phyloP scores from a whole-genome alignment of 2,888 invertebrate species.

The Hedychridium roseum region DNA sequence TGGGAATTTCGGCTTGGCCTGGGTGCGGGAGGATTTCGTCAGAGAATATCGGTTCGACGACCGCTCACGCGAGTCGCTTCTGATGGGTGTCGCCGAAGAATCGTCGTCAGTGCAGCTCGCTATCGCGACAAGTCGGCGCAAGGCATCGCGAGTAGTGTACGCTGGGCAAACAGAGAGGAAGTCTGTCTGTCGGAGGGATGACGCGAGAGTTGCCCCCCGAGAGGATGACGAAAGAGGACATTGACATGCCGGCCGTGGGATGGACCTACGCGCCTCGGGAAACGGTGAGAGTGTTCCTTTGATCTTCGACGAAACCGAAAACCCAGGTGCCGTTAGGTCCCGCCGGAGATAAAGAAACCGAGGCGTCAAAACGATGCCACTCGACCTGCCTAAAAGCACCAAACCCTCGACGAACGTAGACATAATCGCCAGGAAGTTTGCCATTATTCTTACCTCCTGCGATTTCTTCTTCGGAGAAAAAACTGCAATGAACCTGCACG shows the following conservation, averaged over 20 bases:
- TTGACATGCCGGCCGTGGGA: conserved; percentile 25
- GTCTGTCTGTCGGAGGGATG: conserved; percentile 1
- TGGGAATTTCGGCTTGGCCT: no score
- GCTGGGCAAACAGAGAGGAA: conserved; percentile 26
- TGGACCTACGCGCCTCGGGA: conserved; percentile 13
- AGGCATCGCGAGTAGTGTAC: conserved; percentile 15
- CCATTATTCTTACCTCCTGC: no score
- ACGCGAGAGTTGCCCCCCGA: conserved; percentile 13
- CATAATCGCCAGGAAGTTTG: no score
- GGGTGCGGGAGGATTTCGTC: no score
- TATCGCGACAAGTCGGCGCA: neutral
- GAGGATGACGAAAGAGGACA: conserved; percentile 32
- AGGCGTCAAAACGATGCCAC: no score
- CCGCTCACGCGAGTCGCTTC: conserved; percentile 4
- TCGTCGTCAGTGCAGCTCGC: conserved; percentile 15
- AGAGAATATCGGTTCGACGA: no score
- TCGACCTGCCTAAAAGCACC: no score
- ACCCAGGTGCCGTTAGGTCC: conserved; percentile 12
- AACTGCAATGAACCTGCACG: no score
- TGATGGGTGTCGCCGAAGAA: conserved; percentile 16
- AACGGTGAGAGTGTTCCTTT: conserved; percentile 18
- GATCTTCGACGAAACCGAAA: conserved; percentile 21
- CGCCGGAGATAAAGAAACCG: no score
- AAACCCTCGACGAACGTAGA: no score
- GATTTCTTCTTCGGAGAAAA: no score